A percentile compares a stretch with the other conserved stretches of the same genome.
Evolutionary conservation across 2,113 vertebrate species (phyloP).

Genomic region (Xiphorhynchus elegans): DNA sequence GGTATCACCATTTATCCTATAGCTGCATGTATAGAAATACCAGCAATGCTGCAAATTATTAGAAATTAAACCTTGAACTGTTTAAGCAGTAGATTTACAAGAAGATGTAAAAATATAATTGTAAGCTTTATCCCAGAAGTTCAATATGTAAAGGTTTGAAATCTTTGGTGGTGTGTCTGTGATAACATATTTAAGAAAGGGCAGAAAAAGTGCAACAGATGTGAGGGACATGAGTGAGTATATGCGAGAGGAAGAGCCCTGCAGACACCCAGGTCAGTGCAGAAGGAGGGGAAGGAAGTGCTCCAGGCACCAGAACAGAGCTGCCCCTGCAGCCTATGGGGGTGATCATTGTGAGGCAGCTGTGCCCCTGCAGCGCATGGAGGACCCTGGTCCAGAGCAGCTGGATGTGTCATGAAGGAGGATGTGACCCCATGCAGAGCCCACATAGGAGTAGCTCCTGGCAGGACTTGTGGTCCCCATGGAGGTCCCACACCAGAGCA

Average conservation of each 20-base stretch:
- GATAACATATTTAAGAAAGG: background rate
- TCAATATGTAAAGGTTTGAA: too few relatives aligned
- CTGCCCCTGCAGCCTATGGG: background rate
- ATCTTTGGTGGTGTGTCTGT: background rate
- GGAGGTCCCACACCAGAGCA: background rate
- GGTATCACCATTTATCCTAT: background rate
- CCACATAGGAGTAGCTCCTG: background rate
- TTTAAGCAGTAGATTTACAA: background rate
- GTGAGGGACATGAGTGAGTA: background rate
- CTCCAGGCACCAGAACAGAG: background rate
- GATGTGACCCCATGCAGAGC: too few relatives aligned
- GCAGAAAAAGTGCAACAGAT: background rate
- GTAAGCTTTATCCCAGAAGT: too few relatives aligned
- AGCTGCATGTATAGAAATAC: background rate
- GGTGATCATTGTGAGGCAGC: background rate
- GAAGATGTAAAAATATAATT: background rate
- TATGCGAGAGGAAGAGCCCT: background rate
- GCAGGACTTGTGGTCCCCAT: background rate
- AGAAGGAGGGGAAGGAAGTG: background rate
- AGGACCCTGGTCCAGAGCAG: accelerated
- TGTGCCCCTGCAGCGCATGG: background rate
- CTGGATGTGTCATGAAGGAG: background rate
- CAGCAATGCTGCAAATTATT: background rate
- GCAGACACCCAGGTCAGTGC: background rate
- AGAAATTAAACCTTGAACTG: background rate